Percentiles rank a stretch among this genome's conserved stretches.
Conservation (phyloP, 2,113 vertebrate species). For the Lamprotornis superbus region DNA sequence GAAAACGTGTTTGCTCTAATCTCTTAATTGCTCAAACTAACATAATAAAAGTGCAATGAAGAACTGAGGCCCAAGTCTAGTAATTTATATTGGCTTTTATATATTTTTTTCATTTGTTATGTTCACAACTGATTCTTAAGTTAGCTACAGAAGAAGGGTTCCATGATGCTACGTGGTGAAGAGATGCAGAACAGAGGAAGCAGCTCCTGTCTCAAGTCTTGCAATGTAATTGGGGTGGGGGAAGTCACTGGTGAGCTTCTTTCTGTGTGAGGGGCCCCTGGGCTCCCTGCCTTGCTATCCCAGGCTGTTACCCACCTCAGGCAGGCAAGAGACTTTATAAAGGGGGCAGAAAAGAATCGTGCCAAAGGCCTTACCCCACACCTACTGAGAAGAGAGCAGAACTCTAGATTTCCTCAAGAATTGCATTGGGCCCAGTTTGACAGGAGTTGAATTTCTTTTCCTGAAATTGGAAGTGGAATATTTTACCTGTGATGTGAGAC, state of each 20-base stretch:
- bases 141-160: neutral
- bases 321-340: rapidly evolving
- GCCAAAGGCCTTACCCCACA: neutral
- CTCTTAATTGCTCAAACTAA: neutral
- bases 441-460: neutral
- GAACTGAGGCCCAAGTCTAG: neutral
- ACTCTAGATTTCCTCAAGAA: neutral
- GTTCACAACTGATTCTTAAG: neutral
- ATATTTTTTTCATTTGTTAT: neutral
- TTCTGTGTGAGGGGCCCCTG: too few relatives aligned
- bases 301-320: neutral
- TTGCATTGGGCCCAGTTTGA: neutral
- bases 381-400: neutral
- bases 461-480: neutral
- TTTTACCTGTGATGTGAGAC: neutral
- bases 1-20: neutral
- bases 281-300: neutral
- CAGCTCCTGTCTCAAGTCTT: neutral
- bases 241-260: neutral
- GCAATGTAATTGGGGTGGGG: too few relatives aligned
- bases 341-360: too few relatives aligned
- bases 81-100: neutral
- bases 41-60: neutral
- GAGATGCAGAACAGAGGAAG: neutral
- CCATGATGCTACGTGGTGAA: neutral